phyloP scores from a whole-genome alignment of 2,113 vertebrate species.

The Etheostoma spectabile region DNA sequence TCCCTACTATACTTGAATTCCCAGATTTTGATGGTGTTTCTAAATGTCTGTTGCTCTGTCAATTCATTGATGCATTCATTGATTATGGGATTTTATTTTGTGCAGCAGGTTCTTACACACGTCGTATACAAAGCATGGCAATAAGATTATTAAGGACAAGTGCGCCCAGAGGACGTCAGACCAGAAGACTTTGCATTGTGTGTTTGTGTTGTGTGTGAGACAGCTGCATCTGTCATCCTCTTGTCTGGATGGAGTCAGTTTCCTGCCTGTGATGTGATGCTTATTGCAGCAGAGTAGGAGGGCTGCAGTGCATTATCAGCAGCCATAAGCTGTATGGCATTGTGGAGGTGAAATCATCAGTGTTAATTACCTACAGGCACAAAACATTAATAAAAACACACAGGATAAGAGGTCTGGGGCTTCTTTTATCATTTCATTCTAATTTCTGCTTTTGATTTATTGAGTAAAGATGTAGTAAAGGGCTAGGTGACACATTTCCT shows the following conservation, averaged over 20 bases:
- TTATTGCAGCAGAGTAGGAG: conserved; percentile 9
- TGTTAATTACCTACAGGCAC: background rate
- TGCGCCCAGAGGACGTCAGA: conserved; percentile 19
- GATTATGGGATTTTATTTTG: background rate
- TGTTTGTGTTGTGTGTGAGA: conserved; percentile 45
- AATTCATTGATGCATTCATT: background rate
- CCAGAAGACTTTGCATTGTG: conserved; percentile 16
- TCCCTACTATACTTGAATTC: background rate
- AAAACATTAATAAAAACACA: background rate
- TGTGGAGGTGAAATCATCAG: conserved; percentile 1
- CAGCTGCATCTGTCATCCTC: conserved; percentile 59
- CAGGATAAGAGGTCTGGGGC: background rate
- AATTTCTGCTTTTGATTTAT: conserved; percentile 22
- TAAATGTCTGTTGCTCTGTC: background rate
- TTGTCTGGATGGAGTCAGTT: conserved; percentile 35
- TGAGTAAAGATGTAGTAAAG: conserved; percentile 1
- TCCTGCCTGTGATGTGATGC: conserved; percentile 48
- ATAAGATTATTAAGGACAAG: conserved; percentile 34
- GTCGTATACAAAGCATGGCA: background rate
- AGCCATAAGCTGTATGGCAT: background rate
- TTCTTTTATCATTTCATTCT: background rate
- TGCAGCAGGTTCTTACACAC: background rate
- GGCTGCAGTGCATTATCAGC: background rate
- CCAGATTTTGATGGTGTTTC: background rate
- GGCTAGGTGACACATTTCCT: conserved; percentile 43